A percentile compares a stretch with the other conserved stretches of the same genome.
phyloP scores from a whole-genome alignment of 2,888 invertebrate species.

The Oscheius sp. region DNA sequence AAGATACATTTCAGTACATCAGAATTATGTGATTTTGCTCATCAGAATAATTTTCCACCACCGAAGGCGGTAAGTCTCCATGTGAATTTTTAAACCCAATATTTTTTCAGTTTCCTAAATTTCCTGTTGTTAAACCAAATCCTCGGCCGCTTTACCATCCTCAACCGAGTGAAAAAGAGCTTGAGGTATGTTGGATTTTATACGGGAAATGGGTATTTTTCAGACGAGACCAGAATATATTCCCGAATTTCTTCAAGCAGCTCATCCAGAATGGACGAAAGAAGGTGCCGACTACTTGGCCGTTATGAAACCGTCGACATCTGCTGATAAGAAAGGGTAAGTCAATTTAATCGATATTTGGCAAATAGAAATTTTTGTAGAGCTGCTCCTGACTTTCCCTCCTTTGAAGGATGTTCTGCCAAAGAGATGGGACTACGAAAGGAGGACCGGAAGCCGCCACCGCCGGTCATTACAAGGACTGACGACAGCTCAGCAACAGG shows the following conservation, averaged over 20 bases:
- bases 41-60: background rate
- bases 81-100: background rate
- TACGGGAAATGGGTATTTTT: background rate
- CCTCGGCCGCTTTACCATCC: constrained; percentile 26
- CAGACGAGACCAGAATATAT: constrained; percentile 38
- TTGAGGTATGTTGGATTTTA: constrained; percentile 24
- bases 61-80: constrained; percentile 9
- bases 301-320: constrained; percentile 34
- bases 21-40: constrained; percentile 28
- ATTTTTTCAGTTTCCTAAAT: constrained; percentile 32
- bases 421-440: constrained; percentile 10
- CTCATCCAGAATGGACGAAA: constrained; percentile 36
- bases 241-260: constrained; percentile 21
- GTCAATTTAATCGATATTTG: background rate
- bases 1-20: constrained; percentile 26
- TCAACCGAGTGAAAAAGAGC: constrained; percentile 33
- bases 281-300: constrained; percentile 36
- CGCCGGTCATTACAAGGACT: constrained; percentile 7
- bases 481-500: constrained; percentile 37
- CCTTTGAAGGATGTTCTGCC: background rate
- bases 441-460: constrained; percentile 1
- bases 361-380: background rate
- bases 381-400: constrained; percentile 32
- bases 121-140: constrained; percentile 29
- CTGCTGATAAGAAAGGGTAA: constrained; percentile 33